Evolutionary conservation across 2,888 invertebrate species (phyloP).

Genomic region (Imbricaverruca yamaguchii): DNA sequence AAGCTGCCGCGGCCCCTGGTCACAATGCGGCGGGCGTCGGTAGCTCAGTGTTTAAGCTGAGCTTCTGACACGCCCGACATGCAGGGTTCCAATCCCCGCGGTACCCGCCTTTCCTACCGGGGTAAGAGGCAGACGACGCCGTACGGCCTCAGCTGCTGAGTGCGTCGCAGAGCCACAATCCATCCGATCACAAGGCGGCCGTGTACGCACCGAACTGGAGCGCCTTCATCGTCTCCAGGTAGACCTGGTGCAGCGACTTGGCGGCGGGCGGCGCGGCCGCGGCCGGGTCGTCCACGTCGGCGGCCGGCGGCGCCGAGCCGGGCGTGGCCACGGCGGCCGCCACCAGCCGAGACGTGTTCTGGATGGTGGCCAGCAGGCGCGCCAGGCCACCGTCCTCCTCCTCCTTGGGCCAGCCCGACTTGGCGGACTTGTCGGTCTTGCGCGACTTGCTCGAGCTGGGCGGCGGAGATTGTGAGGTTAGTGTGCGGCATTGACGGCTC

Average conservation of each 20-base stretch:
- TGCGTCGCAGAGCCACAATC: too few species aligned
- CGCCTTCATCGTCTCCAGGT: constrained; percentile 77
- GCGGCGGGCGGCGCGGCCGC: constrained; percentile 42
- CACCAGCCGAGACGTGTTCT: constrained; percentile 33
- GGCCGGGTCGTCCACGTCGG: constrained; percentile 24
- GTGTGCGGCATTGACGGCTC: too few species aligned
- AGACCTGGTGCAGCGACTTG: constrained; percentile 61
- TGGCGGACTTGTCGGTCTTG: not conserved
- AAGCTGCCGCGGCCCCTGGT: too few species aligned
- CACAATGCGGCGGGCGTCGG: too few species aligned
- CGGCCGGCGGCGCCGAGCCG: constrained; percentile 27
- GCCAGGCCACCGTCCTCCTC: constrained; percentile 15
- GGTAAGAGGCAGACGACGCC: too few species aligned
- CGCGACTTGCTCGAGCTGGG: constrained; percentile 10
- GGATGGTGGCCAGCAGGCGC: constrained; percentile 35
- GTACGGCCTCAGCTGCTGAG: too few species aligned
- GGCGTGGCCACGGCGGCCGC: constrained; percentile 34
- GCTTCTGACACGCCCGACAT: too few species aligned
- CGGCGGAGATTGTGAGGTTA: too few species aligned
- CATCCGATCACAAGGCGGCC: not conserved
- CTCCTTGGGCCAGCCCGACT: constrained; percentile 4
- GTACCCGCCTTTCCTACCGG: too few species aligned
- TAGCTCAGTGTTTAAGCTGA: too few species aligned
- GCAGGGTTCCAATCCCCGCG: too few species aligned
- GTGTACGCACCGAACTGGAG: constrained; percentile 69